Base-by-base conservation (phyloP, 2,797 vertebrate species). In the Acanthurus lineatus region DNA sequence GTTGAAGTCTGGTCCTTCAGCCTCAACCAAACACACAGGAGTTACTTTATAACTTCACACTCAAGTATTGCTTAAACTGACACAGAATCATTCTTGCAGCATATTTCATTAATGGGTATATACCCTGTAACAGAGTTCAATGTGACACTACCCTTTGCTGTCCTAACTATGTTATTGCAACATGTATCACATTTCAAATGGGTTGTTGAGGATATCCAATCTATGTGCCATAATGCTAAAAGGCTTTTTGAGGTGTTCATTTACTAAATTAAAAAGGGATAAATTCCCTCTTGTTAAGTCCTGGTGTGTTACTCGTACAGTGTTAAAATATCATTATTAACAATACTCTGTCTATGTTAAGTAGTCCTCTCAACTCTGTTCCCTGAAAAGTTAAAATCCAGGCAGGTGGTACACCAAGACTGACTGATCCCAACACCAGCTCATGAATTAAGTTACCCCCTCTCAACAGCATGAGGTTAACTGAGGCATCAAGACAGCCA, bases 311-410 rank as follows among this genome's bases (percentile, higher is more conserved):
- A 90, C 85, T 85, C 58, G 78, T 81, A 89, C 92, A 87, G 85
- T 93, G 92, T 93, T 94, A 89, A 86, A 90, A 88, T 48, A 22
- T 79, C 5, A 66, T 78, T 74, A 82, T 84, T 78, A 91, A 89
- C 89, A 89, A 74, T 91, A 66, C 81, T 84, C 73, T 62, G 45
- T 80, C 77, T 83, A 79, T 54, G 60, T 42, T 84, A 76, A 88
- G 80, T 85, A 82, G 84, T 87, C 59, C 11, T 81, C 49, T 80
- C 51, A 58, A 73, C 70, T 68, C 44, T 65, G 58, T 80, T 90
- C 68, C 86, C 86, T 89, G 88, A 84, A 78, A 42, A 35, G 67
- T 86, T 84, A 32, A 78, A 83, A 84, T 79, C 75, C 60, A 79
- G 69, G 59, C 51, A 59, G 49, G 47, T 45, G 77, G 67, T 72